A percentile compares a stretch with the other conserved stretches of the same genome.
phyloP scores from a whole-genome alignment of 2,888 invertebrate genomes.

The Temnothorax unifasciatus region DNA sequence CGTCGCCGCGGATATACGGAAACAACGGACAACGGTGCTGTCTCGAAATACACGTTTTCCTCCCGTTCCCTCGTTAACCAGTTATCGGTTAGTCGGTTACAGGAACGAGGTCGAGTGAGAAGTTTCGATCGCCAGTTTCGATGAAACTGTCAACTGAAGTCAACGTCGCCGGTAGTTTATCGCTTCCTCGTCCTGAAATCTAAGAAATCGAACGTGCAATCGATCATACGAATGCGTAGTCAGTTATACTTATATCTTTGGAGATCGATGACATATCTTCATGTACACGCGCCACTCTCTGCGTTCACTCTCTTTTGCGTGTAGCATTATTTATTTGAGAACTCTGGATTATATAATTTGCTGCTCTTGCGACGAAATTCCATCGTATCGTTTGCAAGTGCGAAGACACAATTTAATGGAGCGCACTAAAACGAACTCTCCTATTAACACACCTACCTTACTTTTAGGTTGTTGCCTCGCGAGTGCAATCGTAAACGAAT shows the following conservation, averaged over 20 bases:
- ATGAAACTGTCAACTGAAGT: constrained; percentile 26
- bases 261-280: not conserved
- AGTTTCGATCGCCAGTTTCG: constrained; percentile 56
- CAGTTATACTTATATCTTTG: not conserved
- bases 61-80: constrained; percentile 47
- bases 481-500: constrained; percentile 80
- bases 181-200: not conserved
- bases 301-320: not conserved
- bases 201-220: not conserved
- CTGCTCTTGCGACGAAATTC: not conserved
- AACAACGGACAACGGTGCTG: constrained; percentile 45
- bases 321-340: not conserved
- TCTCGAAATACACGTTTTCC: constrained; percentile 33
- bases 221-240: not conserved
- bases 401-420: constrained; percentile 65
- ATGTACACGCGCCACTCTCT: no score
- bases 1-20: constrained; percentile 55
- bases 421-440: constrained; percentile 65
- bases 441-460: constrained; percentile 33
- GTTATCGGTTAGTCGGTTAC: constrained; percentile 63
- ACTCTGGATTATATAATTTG: not conserved
- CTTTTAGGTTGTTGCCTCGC: constrained; percentile 50
- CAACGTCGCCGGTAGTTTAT: not conserved
- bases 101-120: constrained; percentile 54
- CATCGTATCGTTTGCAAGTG: constrained; percentile 27